These are phyloP conservation scores for Vireo altiloquus DNA, from an alignment of 2,113 vertebrate species.

Conservation along the genomic window DNA sequence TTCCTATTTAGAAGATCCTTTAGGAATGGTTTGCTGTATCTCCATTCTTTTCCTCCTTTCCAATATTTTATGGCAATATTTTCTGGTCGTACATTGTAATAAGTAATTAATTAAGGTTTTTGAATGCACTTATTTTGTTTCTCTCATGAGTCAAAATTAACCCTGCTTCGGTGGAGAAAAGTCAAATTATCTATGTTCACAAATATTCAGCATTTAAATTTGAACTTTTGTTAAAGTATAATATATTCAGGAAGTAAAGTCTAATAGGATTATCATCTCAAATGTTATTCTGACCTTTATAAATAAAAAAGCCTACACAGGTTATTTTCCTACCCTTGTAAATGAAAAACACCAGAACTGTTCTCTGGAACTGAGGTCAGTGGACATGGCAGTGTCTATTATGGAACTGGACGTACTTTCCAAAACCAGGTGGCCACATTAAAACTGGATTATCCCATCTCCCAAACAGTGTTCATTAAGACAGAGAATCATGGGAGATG, in stretches of 20 bases:
- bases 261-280: background rate
- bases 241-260: background rate
- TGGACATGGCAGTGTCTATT: background rate
- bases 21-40: background rate
- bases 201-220: background rate
- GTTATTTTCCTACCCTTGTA: background rate
- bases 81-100: background rate
- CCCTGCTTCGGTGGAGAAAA: background rate
- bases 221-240: background rate
- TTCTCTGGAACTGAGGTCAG: background rate
- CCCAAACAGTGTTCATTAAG: background rate
- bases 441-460: background rate
- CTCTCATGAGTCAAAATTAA: background rate
- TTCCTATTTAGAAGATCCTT: background rate
- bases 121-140: background rate
- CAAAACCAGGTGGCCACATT: background rate
- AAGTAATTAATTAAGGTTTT: background rate
- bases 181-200: background rate
- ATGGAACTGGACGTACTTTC: background rate
- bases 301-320: background rate
- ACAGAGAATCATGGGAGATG: background rate
- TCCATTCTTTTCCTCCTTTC: background rate
- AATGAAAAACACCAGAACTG: background rate
- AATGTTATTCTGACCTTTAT: background rate
- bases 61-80: background rate